These are phyloP conservation scores for Lasius fuliginosus DNA, from an alignment of 2,888 invertebrate species.

Conservation along the genomic window DNA sequence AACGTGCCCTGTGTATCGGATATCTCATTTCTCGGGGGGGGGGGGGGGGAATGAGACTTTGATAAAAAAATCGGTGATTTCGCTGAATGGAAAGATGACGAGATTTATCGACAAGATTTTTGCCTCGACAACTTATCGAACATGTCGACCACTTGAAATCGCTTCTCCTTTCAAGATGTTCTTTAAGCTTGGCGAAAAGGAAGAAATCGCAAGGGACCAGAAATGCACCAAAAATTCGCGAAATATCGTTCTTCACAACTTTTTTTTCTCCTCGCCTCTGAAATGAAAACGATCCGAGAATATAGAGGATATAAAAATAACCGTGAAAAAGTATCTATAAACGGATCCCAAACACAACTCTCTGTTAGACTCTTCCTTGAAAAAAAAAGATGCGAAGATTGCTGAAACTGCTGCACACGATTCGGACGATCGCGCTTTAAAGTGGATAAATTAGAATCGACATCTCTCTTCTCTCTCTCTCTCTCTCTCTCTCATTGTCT, in stretches of 20 bases:
- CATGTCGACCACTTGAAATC: slow-evolving; percentile 30
- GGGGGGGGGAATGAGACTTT: too few relatives aligned
- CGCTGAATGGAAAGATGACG: not conserved
- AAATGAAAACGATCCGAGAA: slow-evolving; percentile 31
- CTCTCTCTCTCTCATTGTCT: not conserved
- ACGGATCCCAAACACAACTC: not conserved
- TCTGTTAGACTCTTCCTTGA: not conserved
- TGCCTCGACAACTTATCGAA: slow-evolving; percentile 35
- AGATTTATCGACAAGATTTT: slow-evolving; percentile 41
- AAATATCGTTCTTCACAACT: slow-evolving; percentile 31
- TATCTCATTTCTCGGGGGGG: not conserved
- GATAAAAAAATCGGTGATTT: slow-evolving; percentile 7
- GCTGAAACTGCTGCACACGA: not conserved
- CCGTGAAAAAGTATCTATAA: slow-evolving; percentile 14
- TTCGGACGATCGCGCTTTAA: not conserved
- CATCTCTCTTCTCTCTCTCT: not conserved
- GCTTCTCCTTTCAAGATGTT: slow-evolving; percentile 34
- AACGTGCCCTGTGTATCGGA: not conserved
- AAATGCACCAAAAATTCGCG: slow-evolving; percentile 38
- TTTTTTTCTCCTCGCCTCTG: slow-evolving; percentile 6
- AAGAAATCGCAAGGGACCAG: slow-evolving; percentile 24
- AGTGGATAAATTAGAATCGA: slow-evolving; percentile 14
- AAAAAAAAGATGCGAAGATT: not conserved
- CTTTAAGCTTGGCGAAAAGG: slow-evolving; percentile 24
- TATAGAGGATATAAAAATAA: slow-evolving; percentile 27